phyloP scores from a whole-genome alignment of 2,113 vertebrate genomes.

The Naja naja region DNA sequence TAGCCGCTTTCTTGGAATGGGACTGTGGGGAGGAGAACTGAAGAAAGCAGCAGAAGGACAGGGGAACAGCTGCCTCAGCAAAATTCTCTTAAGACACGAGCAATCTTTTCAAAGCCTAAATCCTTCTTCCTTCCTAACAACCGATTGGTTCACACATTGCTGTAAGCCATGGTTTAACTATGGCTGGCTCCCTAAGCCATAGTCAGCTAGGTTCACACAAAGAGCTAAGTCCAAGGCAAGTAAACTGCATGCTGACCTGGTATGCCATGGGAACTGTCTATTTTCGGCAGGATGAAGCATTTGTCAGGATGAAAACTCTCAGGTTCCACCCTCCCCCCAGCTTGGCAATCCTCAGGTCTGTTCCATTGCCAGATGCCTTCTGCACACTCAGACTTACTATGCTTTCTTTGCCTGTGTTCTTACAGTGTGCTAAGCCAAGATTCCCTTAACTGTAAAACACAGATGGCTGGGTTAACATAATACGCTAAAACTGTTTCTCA shows the following conservation, averaged over 20 bases:
- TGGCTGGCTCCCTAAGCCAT: background rate
- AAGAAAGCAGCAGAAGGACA: background rate
- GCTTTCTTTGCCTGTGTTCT: background rate
- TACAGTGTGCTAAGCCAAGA: background rate
- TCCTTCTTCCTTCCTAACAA: background rate
- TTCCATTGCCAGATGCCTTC: background rate
- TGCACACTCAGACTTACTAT: background rate
- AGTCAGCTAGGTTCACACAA: background rate
- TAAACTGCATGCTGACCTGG: background rate
- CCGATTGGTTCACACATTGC: background rate
- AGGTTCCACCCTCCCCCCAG: background rate
- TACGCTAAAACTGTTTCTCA: background rate
- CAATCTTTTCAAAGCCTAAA: background rate
- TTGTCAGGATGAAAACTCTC: background rate
- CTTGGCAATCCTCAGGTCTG: background rate
- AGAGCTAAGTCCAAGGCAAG: background rate
- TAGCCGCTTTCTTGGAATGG: background rate
- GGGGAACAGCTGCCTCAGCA: background rate
- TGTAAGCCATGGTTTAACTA: background rate
- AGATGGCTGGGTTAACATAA: background rate
- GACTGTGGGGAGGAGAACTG: background rate
- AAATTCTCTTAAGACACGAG: background rate
- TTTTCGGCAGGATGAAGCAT: background rate
- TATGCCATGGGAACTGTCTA: background rate
- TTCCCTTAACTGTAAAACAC: background rate